phyloP scores from a whole-genome alignment of 1,140 invertebrate genomes.

The Pseudoatta argentina region DNA sequence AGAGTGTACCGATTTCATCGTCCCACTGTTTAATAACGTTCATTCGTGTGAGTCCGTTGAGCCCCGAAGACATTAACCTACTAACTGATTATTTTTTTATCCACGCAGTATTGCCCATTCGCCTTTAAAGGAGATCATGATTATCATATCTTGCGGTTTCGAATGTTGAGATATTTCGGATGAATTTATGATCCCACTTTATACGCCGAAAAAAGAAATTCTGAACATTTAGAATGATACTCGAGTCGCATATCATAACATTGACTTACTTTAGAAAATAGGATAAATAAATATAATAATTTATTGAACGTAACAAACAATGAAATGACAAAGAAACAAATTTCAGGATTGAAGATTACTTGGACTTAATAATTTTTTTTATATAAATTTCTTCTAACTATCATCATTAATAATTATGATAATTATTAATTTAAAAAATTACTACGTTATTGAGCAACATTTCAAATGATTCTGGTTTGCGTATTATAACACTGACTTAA shows the following conservation, averaged over 20 bases:
- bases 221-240: not conserved
- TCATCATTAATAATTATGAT: too few relatives aligned
- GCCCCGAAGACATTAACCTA: constrained; percentile 47
- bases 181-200: constrained; percentile 22
- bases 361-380: not conserved
- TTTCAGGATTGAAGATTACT: not conserved
- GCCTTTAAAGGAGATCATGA: constrained; percentile 18
- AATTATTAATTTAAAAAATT: too few relatives aligned
- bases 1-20: constrained; percentile 49
- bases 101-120: not conserved
- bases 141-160: constrained; percentile 39
- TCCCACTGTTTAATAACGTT: constrained; percentile 14
- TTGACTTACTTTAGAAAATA: not conserved
- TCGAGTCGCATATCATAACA: not conserved
- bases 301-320: not conserved
- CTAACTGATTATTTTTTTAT: constrained; percentile 46
- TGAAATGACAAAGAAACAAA: not conserved
- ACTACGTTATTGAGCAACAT: too few relatives aligned
- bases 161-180: not conserved
- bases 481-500: too few relatives aligned
- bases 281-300: not conserved
- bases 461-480: too few relatives aligned
- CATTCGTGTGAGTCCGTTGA: not conserved
- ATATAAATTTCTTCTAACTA: too few relatives aligned
- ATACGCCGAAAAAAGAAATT: not conserved